phyloP scores from a whole-genome alignment of 2,113 vertebrate species.

The Mustelus asterias region DNA sequence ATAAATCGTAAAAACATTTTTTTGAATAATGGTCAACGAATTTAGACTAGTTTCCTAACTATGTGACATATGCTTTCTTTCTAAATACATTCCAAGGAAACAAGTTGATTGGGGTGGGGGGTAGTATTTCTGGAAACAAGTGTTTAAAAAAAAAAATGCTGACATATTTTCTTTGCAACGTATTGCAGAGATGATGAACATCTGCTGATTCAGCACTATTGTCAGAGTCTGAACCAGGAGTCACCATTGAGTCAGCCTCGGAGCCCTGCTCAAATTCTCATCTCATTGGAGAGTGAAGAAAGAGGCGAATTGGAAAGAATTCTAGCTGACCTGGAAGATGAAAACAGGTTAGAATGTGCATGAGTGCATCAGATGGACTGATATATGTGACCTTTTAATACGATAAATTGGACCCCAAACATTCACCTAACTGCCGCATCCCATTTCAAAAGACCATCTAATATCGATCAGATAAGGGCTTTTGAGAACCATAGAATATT shows the following conservation, averaged over 20 bases:
- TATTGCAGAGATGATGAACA: conserved; percentile 91
- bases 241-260: conserved; percentile 81
- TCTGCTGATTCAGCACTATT: conserved; percentile 99
- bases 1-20: not conserved
- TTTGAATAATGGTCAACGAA: not conserved
- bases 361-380: not conserved
- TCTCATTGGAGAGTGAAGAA: conserved; percentile 97
- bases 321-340: conserved; percentile 90
- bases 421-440: not conserved
- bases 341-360: conserved; percentile 73
- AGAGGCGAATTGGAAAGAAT: conserved; percentile 95
- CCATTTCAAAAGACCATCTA: not conserved
- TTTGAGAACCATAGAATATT: not conserved
- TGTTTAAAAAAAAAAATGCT: not conserved
- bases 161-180: not conserved
- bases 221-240: conserved; percentile 99
- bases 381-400: not conserved
- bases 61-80: no score
- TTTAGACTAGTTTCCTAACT: not conserved
- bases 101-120: not conserved
- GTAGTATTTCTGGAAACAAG: not conserved
- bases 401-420: not conserved
- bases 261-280: conserved; percentile 94
- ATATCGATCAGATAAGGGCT: not conserved
- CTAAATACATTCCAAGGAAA: not conserved